A percentile compares a stretch with the other conserved stretches of the same genome.
Conservation (phyloP, 2,888 invertebrate species). For the Pantelozetes paolii region DNA sequence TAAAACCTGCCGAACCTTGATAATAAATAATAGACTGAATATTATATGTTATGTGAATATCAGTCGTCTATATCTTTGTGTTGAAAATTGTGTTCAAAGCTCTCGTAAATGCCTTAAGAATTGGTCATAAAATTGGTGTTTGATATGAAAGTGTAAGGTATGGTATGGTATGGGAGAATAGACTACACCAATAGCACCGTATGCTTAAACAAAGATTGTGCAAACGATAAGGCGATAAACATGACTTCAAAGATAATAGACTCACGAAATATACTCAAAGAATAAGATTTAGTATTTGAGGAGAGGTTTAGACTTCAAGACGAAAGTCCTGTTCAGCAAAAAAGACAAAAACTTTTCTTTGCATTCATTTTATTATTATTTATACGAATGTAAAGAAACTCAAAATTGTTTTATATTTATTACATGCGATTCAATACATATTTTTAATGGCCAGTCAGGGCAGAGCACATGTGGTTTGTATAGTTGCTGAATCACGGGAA, state of each 20-base stretch:
- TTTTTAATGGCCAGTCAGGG: not conserved
- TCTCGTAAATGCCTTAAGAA: not conserved
- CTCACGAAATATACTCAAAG: conserved; percentile 6
- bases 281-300: conserved; percentile 21
- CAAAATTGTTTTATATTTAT: not conserved
- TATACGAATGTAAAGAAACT: not conserved
- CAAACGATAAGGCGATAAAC: conserved; percentile 36
- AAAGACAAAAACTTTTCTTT: no score
- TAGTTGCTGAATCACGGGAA: not conserved
- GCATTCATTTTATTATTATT: not conserved
- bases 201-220: conserved; percentile 24
- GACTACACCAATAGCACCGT: not conserved
- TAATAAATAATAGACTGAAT: not conserved
- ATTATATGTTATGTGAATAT: conserved; percentile 16
- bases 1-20: no score
- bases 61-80: not conserved
- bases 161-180: not conserved
- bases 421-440: not conserved
- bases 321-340: not conserved
- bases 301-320: not conserved
- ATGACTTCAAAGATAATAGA: conserved; percentile 24
- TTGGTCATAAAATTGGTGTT: not conserved
- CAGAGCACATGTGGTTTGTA: not conserved
- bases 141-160: not conserved
- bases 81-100: not conserved